Evolutionary conservation across 2,797 vertebrate species (phyloP).

Genomic region (Sebastes nivosus): DNA sequence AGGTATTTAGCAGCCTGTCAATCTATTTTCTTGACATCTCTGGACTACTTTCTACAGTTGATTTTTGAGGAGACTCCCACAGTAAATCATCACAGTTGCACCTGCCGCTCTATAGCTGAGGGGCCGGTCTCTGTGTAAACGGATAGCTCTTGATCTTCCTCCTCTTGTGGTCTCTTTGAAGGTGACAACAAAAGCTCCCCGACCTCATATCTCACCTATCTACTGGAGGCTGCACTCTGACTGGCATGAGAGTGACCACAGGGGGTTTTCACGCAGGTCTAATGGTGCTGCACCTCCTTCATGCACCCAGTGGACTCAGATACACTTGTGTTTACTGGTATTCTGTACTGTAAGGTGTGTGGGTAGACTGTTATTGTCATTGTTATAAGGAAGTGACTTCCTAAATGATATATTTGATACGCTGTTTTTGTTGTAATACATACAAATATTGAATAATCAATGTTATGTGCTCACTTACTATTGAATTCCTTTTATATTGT

Average conservation of each 20-base stretch:
- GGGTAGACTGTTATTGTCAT: not conserved
- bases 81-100: constrained; percentile 24
- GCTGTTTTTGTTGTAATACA: not conserved
- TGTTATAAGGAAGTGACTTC: not conserved
- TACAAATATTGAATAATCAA: not conserved
- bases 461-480: not conserved
- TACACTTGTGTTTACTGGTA: not conserved
- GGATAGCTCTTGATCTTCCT: constrained; percentile 65
- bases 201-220: constrained; percentile 18
- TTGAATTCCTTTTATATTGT: not conserved
- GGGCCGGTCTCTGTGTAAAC: constrained; percentile 54
- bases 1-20: not conserved
- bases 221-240: not conserved
- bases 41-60: not conserved
- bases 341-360: not conserved
- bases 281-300: not conserved
- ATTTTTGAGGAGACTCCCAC: not conserved
- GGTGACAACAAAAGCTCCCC: constrained; percentile 49
- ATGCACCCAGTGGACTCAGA: not conserved
- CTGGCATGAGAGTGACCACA: not conserved
- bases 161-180: constrained; percentile 64
- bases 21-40: not conserved
- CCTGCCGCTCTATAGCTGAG: constrained; percentile 21
- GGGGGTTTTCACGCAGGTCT: not conserved
- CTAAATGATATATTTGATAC: not conserved